A percentile compares a stretch with the other conserved stretches of the same genome.
Evolutionary conservation across 2,888 invertebrate genomes (phyloP).

Genomic region (Drosophila macrospina): DNA sequence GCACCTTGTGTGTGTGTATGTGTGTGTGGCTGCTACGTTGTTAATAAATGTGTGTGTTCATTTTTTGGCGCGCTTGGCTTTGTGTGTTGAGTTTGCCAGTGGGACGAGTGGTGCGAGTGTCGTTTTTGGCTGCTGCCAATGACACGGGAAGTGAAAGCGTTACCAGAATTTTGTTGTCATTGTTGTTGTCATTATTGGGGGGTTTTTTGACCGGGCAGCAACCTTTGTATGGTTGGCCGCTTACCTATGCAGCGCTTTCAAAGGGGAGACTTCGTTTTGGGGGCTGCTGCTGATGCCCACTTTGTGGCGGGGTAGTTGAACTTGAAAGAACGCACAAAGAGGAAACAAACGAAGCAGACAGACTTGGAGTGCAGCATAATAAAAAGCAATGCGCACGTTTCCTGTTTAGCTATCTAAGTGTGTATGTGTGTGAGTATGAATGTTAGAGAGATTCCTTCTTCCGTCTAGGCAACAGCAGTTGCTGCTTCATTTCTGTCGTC

Average conservation of each 20-base stretch:
- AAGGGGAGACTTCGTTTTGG: slow-evolving; percentile 20
- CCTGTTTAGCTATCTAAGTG: slow-evolving; percentile 57
- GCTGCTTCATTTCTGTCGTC: slow-evolving; percentile 13
- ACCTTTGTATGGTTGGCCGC: slow-evolving; percentile 68
- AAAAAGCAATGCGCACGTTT: slow-evolving; percentile 75
- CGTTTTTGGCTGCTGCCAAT: slow-evolving; percentile 58
- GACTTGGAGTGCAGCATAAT: slow-evolving; percentile 65
- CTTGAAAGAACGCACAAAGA: slow-evolving; percentile 73
- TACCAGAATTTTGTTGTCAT: slow-evolving; percentile 44
- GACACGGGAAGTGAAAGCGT: slow-evolving; percentile 82
- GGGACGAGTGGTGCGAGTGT: slow-evolving; percentile 24
- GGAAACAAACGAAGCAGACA: slow-evolving; percentile 60
- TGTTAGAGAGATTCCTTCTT: slow-evolving; percentile 52
- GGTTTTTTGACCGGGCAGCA: slow-evolving; percentile 70
- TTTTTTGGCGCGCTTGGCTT: slow-evolving; percentile 63
- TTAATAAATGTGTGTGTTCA: slow-evolving; percentile 40
- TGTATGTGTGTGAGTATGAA: slow-evolving; percentile 3
- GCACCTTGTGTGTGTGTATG: slow-evolving; percentile 3
- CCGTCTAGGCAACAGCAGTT: slow-evolving; percentile 67
- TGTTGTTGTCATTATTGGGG: slow-evolving; percentile 38
- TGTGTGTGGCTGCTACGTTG: slow-evolving; percentile 20
- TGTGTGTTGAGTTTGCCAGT: slow-evolving; percentile 47
- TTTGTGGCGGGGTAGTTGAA: slow-evolving; percentile 64
- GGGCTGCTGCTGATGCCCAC: slow-evolving; percentile 24
- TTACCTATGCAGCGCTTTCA: slow-evolving; percentile 45